Evolutionary conservation across 1,140 invertebrate genomes (phyloP).

Genomic region (Eciton burchellii): DNA sequence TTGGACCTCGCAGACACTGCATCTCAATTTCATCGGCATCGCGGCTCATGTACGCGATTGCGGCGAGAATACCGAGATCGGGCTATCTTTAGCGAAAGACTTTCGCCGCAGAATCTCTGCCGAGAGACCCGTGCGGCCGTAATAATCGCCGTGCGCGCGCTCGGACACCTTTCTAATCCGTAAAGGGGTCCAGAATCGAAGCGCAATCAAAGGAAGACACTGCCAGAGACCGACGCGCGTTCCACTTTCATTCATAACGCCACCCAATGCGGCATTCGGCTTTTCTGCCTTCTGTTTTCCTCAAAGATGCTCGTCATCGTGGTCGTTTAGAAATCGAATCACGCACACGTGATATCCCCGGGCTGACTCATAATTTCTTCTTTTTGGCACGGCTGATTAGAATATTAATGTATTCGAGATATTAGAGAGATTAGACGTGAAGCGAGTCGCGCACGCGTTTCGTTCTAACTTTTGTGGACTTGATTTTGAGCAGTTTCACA

Average conservation of each 20-base stretch:
- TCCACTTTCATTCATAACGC: constrained; percentile 65
- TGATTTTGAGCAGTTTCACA: background rate
- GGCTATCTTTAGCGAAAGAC: constrained; percentile 61
- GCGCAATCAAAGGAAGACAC: constrained; percentile 57
- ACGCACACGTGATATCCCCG: background rate
- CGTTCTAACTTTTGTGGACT: background rate
- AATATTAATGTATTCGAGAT: constrained; percentile 26
- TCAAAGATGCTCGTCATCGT: constrained; percentile 13
- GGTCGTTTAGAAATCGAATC: constrained; percentile 43
- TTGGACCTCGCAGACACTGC: constrained; percentile 14
- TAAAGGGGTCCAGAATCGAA: constrained; percentile 3
- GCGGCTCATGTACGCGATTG: background rate
- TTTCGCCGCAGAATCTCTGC: constrained; percentile 58
- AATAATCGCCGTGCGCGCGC: constrained; percentile 3
- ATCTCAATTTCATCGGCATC: constrained; percentile 21
- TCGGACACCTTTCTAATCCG: constrained; percentile 38
- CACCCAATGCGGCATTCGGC: constrained; percentile 4
- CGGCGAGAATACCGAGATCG: constrained; percentile 16
- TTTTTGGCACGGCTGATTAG: constrained; percentile 2
- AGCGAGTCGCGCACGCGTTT: background rate
- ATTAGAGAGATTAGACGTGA: constrained; percentile 18
- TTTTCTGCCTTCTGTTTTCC: constrained; percentile 27
- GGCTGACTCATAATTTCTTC: constrained; percentile 29
- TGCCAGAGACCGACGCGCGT: constrained; percentile 28
- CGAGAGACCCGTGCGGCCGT: background rate